These are phyloP conservation scores for Mycalesis mineus DNA, from an alignment of 2,888 invertebrate genomes.

Conservation along the genomic window DNA sequence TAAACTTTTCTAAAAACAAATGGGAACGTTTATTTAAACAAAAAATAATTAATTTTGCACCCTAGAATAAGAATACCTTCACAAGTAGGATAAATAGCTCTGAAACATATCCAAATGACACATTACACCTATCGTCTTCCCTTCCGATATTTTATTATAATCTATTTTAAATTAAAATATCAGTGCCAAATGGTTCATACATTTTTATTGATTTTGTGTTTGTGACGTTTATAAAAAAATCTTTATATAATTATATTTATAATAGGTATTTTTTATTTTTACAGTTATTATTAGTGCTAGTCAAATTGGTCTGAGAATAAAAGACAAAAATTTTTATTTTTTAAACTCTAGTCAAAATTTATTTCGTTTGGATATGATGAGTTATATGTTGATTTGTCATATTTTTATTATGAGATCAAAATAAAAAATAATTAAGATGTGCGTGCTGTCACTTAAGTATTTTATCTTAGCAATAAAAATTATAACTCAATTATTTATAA, in stretches of 20 bases:
- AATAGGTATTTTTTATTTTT: constrained; percentile 31
- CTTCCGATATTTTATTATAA: constrained; percentile 68
- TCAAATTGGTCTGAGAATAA: constrained; percentile 67
- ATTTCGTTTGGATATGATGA: constrained; percentile 47
- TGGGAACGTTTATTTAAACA: constrained; percentile 40
- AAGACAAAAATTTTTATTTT: constrained; percentile 51
- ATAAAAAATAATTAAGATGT: constrained; percentile 45
- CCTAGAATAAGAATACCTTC: constrained; percentile 32
- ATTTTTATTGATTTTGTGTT: constrained; percentile 47
- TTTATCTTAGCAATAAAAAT: constrained; percentile 69
- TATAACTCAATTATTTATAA: constrained; percentile 78
- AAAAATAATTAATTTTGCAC: constrained; percentile 69
- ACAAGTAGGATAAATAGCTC: constrained; percentile 58
- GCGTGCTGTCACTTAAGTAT: constrained; percentile 61
- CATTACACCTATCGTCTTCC: constrained; percentile 68
- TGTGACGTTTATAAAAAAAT: constrained; percentile 37
- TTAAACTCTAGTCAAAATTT: constrained; percentile 73
- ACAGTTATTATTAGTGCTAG: constrained; percentile 55
- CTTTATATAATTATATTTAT: constrained; percentile 32
- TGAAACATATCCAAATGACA: constrained; percentile 66
- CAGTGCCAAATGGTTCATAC: constrained; percentile 69
- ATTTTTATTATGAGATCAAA: constrained; percentile 41
- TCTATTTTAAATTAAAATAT: constrained; percentile 51
- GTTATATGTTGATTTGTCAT: constrained; percentile 45
- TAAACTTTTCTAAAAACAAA: constrained; percentile 24